Evolutionary conservation across 2,113 vertebrate species (phyloP).

Genomic region (Alligator mississippiensis): DNA sequence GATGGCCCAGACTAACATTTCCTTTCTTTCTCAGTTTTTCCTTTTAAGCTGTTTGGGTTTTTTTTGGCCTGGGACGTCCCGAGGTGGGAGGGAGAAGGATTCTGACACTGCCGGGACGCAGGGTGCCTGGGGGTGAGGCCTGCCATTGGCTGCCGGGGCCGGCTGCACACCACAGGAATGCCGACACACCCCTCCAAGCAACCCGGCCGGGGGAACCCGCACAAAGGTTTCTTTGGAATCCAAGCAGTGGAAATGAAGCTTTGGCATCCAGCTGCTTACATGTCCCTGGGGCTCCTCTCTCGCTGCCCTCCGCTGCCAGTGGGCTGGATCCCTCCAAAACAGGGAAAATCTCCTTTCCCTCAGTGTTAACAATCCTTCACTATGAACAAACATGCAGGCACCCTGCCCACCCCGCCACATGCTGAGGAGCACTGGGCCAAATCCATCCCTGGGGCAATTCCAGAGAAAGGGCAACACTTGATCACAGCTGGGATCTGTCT

Average conservation of each 20-base stretch:
- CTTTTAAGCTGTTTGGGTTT: background rate
- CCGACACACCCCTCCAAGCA: background rate
- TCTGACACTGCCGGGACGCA: background rate
- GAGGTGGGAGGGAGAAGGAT: conserved; percentile 1
- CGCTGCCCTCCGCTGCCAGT: background rate
- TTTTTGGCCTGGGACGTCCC: background rate
- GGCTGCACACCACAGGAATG: conserved; percentile 69
- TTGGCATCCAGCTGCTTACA: background rate
- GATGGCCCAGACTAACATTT: background rate
- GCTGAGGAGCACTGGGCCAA: background rate
- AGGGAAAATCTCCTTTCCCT: background rate
- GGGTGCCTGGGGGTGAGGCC: background rate
- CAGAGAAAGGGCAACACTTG: background rate
- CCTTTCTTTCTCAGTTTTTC: conserved; percentile 3
- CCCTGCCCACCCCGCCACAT: background rate
- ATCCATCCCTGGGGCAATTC: background rate
- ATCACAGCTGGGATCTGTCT: background rate
- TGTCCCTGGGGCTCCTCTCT: background rate
- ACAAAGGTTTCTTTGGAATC: background rate
- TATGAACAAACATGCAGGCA: background rate
- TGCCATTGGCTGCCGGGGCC: conserved; percentile 66
- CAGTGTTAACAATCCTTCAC: background rate
- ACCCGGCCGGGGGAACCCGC: background rate
- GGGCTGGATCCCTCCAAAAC: background rate
- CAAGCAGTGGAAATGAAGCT: background rate